phyloP scores from a whole-genome alignment of 2,113 vertebrate species.

The Protobothrops mucrosquamatus region DNA sequence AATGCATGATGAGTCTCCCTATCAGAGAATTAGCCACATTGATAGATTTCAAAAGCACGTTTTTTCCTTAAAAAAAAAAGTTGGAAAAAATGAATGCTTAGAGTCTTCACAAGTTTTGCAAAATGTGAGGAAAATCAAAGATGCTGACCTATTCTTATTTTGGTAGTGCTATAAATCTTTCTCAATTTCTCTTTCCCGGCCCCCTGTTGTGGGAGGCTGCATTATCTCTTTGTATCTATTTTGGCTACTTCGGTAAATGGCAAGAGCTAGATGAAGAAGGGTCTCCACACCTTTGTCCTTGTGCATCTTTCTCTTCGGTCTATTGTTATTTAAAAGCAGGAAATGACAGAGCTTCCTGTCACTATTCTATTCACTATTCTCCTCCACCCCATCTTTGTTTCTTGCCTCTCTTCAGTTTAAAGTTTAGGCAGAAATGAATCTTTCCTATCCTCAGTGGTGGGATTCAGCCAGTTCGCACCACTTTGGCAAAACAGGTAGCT shows the following conservation, averaged over 20 bases:
- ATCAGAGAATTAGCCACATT: neutral
- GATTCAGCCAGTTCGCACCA: too few relatives aligned
- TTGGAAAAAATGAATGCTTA: neutral
- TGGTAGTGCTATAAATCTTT: neutral
- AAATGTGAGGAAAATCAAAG: neutral
- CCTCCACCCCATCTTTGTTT: neutral
- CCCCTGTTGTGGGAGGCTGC: neutral
- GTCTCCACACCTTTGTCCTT: neutral
- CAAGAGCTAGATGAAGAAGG: neutral
- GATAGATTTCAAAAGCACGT: neutral
- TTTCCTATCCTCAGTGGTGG: neutral
- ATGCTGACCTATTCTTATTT: neutral
- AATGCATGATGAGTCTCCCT: neutral
- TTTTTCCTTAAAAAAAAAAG: neutral
- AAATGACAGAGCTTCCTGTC: neutral
- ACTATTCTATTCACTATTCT: neutral
- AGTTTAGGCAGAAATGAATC: neutral
- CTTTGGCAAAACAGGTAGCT: too few relatives aligned
- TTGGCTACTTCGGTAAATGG: neutral
- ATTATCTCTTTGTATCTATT: neutral
- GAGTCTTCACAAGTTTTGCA: neutral
- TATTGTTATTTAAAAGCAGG: neutral
- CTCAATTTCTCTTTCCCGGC: neutral
- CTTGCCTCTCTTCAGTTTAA: neutral
- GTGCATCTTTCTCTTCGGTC: neutral